A percentile compares a stretch with the other conserved stretches of the same genome.
These are phyloP conservation scores for Eufriesea mexicana DNA, from an alignment of 1,140 invertebrate species.

Conservation along the genomic window DNA sequence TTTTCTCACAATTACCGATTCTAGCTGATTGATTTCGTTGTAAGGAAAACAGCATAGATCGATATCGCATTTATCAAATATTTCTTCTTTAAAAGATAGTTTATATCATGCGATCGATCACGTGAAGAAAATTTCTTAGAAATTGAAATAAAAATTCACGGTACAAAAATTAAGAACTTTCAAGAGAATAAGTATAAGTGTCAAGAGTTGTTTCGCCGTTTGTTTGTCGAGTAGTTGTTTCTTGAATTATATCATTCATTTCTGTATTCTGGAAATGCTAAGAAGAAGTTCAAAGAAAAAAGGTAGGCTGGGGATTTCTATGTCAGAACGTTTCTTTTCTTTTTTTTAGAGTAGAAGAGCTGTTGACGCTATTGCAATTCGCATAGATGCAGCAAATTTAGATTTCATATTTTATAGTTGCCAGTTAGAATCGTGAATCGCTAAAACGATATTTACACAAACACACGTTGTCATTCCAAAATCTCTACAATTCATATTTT, in stretches of 20 bases:
- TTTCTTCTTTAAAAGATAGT: background rate
- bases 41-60: background rate
- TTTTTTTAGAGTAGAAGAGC: conserved; percentile 52
- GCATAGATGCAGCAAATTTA: conserved; percentile 54
- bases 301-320: conserved; percentile 41
- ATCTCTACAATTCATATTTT: background rate
- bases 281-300: conserved; percentile 26
- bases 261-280: conserved; percentile 8
- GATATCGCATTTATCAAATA: background rate
- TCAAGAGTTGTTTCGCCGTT: background rate
- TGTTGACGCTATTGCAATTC: conserved; percentile 50
- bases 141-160: background rate
- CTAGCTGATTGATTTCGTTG: background rate
- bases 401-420: conserved; percentile 21
- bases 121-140: background rate
- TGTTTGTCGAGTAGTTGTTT: too few species aligned
- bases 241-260: conserved; percentile 3
- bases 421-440: conserved; percentile 29
- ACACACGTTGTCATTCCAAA: background rate
- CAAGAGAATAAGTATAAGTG: background rate
- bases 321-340: background rate
- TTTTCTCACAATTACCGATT: background rate
- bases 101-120: background rate
- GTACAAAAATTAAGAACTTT: background rate
- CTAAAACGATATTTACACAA: background rate